Base-by-base conservation (phyloP, 2,888 invertebrate genomes). In the Drosophila parthenogenetica region DNA sequence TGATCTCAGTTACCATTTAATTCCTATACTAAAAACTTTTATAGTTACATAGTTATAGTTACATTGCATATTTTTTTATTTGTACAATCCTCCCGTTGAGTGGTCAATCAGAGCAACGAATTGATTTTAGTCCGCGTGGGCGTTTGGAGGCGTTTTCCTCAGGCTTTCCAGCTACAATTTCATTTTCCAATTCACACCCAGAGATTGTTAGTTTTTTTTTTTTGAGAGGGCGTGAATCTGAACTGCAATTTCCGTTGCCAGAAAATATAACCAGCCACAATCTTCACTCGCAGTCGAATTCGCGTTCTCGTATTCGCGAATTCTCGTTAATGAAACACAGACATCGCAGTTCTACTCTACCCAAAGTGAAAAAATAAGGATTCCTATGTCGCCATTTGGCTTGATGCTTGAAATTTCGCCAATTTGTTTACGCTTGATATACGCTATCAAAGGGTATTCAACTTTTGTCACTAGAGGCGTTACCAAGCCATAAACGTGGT, bases 201-300 rank as follows among this genome's bases (percentile, higher is more conserved):
- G 25, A 22, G 19, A 8, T 8, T 22, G 25, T 16, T 16, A 7
- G 11, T 11, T 43, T 45, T 11, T 19, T 45, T 35, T 29, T 11
- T 53, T 25, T 19, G 7, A 39, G 29, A 22, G 5, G 22, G 5
- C 22, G 22, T 22, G 22, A 22, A 22, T 5, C 22, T 22, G 22
- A 35, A 46, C 17, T 54, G 54, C 54, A 59, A 59, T 55, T 50
- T 67, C 54, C 68, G 37, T 29, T 35, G 11, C 16, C 19, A 17
- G 46, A 57, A 42, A 37, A 16, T 8, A 29, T 29, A 29, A 11
- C n/a, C 45, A 16, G 45, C 25, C 53, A 22, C 22, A 22, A 37
- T 51, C 19, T 43, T 16, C 2, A 11, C 16, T n/a, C 17, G 10
- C 10, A 39, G 0, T 35, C 22, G 22, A 5, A 39, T 11, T 35